phyloP scores from a whole-genome alignment of 2,888 invertebrate species.

The Drosophila affinis region DNA sequence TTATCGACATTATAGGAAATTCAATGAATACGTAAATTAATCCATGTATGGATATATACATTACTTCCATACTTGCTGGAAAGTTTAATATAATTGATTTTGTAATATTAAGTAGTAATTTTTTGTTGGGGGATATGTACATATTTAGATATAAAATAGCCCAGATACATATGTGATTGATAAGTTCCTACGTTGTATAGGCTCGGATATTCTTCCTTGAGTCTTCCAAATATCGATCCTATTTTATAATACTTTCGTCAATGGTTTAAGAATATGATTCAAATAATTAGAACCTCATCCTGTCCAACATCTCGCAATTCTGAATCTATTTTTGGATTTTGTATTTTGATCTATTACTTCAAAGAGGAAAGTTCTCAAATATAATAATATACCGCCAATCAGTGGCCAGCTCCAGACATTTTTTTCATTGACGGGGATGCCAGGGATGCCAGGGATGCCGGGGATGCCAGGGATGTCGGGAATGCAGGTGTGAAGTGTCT shows the following conservation, averaged over 20 bases:
- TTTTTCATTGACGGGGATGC: neutral
- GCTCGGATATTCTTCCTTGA: too few relatives aligned
- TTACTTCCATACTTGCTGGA: neutral
- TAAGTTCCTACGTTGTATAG: too few relatives aligned
- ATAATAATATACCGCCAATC: neutral
- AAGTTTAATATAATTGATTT: neutral
- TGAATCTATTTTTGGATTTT: too few relatives aligned
- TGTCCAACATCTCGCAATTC: too few relatives aligned
- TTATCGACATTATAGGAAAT: neutral
- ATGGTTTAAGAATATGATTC: too few relatives aligned
- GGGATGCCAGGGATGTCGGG: neutral
- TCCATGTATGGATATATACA: neutral
- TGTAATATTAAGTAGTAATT: neutral
- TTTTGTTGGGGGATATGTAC: neutral
- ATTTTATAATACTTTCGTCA: too few relatives aligned
- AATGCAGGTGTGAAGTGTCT: slow-evolving; percentile 23
- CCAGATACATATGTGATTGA: neutral
- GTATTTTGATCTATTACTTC: neutral
- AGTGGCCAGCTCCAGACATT: neutral
- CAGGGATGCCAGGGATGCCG: too few relatives aligned
- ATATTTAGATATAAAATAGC: neutral
- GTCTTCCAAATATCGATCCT: too few relatives aligned
- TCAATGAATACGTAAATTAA: neutral
- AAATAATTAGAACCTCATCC: too few relatives aligned
- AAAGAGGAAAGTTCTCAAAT: neutral